A percentile compares a stretch with the other conserved stretches of the same genome.
phyloP scores from a whole-genome alignment of 1,140 invertebrate species.

The Drosophila grimshawi region DNA sequence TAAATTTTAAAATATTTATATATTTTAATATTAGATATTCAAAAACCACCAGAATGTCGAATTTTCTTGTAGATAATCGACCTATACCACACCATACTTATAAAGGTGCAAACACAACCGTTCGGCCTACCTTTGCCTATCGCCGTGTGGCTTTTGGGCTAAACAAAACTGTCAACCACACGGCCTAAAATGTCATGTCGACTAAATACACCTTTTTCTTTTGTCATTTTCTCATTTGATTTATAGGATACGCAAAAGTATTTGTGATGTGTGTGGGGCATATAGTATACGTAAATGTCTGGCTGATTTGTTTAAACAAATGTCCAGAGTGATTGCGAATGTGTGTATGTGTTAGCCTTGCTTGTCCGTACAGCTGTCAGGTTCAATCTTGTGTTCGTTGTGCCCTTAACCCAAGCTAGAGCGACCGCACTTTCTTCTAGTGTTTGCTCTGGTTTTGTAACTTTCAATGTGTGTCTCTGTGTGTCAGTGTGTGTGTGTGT shows the following conservation, averaged over 20 bases:
- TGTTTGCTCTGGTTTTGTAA: constrained; percentile 45
- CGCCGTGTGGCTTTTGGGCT: constrained; percentile 13
- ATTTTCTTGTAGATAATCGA: neutral
- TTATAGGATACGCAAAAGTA: constrained; percentile 59
- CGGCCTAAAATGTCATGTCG: constrained; percentile 60
- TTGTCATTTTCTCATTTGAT: constrained; percentile 61
- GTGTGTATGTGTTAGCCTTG: constrained; percentile 28
- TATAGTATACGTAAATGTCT: constrained; percentile 41
- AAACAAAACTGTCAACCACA: constrained; percentile 34
- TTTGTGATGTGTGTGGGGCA: constrained; percentile 38
- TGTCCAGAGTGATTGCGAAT: constrained; percentile 34
- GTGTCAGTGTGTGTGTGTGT: constrained; percentile 2
- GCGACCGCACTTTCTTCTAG: constrained; percentile 54
- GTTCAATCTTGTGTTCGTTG: constrained; percentile 56
- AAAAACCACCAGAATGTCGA: neutral
- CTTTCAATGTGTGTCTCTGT: constrained; percentile 5
- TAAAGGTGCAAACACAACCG: neutral
- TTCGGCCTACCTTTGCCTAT: constrained; percentile 12
- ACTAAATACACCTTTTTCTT: constrained; percentile 65
- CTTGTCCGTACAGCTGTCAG: constrained; percentile 70
- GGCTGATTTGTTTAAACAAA: constrained; percentile 78
- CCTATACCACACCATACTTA: neutral
- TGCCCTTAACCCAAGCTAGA: constrained; percentile 46
- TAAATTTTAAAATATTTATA: too few species aligned
- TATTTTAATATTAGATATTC: neutral